Base-by-base conservation (phyloP, 2,113 vertebrate genomes). In the Galbula dea region DNA sequence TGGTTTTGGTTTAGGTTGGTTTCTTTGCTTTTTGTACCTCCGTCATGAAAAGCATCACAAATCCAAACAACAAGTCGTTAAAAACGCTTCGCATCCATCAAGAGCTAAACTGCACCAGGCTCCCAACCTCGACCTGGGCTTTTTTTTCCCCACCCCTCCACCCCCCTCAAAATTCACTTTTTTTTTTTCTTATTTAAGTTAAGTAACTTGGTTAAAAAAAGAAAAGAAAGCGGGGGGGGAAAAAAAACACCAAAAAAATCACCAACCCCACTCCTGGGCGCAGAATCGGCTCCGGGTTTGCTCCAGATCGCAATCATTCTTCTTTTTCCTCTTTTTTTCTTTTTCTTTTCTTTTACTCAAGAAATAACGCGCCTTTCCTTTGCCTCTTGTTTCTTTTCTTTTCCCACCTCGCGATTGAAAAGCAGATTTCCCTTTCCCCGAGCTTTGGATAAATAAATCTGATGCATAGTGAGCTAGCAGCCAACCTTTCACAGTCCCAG, bases 401-500 rank as follows among this genome's bases (percentile, higher is more conserved):
- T n/a, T 29, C 43, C 23, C 9, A 17, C 65, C 13, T 16, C 32
- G n/a, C n/a, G n/a, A n/a, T n/a, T n/a, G n/a, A n/a, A n/a, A n/a
- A n/a, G n/a, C n/a, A n/a, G n/a, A n/a, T n/a, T n/a, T n/a, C n/a
- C n/a, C n/a, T n/a, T n/a, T n/a, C 30, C 90, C 94, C 96, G 67
- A 93, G 87, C 90, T 87, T 96, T 96, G 94, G 96, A 97, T 97
- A 98, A 96, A 97, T 98, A 97, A 96, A 96, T 96, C 98, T 97
- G 98, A 97, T 98, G 98, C 98, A 98, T 98, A 98, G 98, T 98
- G 96, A 98, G 97, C 98, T 98, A 98, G 98, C 98, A 98, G 98
- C 98, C 97, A 95, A 97, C 96, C 90, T 18, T 97, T 97, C 94
- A 96, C 98, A 98, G 96, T 98, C 95, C 51, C n/a, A n/a, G n/a